phyloP scores from a whole-genome alignment of 2,888 invertebrate species.

The Cantharis rustica region DNA sequence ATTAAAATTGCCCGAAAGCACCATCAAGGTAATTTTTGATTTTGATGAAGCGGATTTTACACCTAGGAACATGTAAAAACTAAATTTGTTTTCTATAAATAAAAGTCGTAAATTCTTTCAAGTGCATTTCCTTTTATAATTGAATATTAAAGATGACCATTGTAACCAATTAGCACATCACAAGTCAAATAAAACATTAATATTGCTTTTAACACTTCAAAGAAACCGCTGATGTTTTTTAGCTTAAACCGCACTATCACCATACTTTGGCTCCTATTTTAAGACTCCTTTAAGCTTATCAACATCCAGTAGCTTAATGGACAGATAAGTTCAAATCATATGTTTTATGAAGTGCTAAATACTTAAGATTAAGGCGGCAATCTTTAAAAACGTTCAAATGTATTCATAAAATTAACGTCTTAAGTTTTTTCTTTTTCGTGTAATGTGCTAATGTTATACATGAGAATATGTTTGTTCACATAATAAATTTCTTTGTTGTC shows the following conservation, averaged over 20 bases:
- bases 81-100: neutral
- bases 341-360: constrained; percentile 55
- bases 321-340: constrained; percentile 53
- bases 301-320: constrained; percentile 50
- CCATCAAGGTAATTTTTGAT: constrained; percentile 84
- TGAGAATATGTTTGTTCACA: neutral
- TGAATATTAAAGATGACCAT: constrained; percentile 33
- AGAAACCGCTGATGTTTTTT: constrained; percentile 35
- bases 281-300: constrained; percentile 30
- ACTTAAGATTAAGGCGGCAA: constrained; percentile 47
- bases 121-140: constrained; percentile 23
- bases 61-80: neutral
- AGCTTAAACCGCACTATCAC: constrained; percentile 38
- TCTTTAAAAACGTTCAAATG: constrained; percentile 18
- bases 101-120: constrained; percentile 7
- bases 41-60: neutral
- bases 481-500: neutral
- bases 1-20: constrained; percentile 92
- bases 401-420: neutral
- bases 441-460: neutral
- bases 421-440: neutral
- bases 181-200: constrained; percentile 51
- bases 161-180: constrained; percentile 50
- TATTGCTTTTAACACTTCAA: constrained; percentile 51
- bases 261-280: constrained; percentile 42